Evolutionary conservation across 2,888 invertebrate genomes (phyloP).

Genomic region (Stictocephala bisonia): DNA sequence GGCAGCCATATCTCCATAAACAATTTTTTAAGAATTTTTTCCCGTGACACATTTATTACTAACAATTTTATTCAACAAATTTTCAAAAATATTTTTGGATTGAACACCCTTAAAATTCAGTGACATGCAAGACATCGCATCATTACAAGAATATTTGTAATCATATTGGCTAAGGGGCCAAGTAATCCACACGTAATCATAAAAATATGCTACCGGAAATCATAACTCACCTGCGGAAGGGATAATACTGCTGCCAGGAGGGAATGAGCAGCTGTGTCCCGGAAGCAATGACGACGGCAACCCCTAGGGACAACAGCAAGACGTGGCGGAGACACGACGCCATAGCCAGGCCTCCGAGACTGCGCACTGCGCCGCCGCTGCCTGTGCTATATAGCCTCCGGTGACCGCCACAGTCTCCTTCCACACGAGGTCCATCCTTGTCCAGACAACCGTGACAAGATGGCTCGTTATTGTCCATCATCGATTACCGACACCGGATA

Average conservation of each 20-base stretch:
- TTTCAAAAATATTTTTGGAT: too few relatives aligned
- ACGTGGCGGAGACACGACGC: not conserved
- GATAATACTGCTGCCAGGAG: slow-evolving; percentile 45
- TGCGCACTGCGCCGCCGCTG: too few relatives aligned
- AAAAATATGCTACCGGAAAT: too few relatives aligned
- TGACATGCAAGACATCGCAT: too few relatives aligned
- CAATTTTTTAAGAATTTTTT: too few relatives aligned
- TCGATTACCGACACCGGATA: not conserved
- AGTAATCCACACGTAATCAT: too few relatives aligned
- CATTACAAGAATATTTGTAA: too few relatives aligned
- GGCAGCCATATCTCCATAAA: too few relatives aligned
- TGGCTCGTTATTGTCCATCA: not conserved
- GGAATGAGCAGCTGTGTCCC: slow-evolving; percentile 8
- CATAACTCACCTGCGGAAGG: slow-evolving; percentile 43
- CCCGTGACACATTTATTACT: too few relatives aligned
- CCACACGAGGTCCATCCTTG: not conserved
- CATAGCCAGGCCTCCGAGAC: not conserved
- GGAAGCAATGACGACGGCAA: not conserved
- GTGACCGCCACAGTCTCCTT: not conserved
- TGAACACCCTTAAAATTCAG: too few relatives aligned
- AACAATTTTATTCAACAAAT: too few relatives aligned
- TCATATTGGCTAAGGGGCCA: too few relatives aligned
- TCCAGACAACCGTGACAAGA: not conserved
- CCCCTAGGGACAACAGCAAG: not conserved
- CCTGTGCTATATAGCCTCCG: not conserved